Percentiles rank a stretch among this genome's conserved stretches.
phyloP scores from a whole-genome alignment of 2,797 vertebrate species.

The Sciurus carolinensis region DNA sequence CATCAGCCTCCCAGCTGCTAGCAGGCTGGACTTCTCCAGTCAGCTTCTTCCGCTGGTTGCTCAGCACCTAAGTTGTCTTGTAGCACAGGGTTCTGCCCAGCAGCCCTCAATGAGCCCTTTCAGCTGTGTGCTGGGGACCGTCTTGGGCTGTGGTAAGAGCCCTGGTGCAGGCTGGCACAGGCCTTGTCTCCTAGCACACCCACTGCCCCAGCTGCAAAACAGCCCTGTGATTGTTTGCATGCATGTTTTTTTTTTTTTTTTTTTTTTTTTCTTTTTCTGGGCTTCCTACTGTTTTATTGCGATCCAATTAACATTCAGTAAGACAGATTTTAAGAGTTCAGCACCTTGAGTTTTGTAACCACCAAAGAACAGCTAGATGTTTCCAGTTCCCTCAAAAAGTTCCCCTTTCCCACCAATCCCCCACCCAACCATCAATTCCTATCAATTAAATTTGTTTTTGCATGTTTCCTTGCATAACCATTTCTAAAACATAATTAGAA shows the following conservation, averaged over 20 bases:
- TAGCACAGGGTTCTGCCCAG: not conserved
- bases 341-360: not conserved
- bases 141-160: not conserved
- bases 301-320: not conserved
- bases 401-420: not conserved
- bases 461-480: not conserved
- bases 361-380: not conserved
- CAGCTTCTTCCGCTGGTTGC: not conserved
- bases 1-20: constrained; percentile 28
- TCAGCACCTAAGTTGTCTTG: not conserved
- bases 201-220: constrained; percentile 17
- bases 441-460: not conserved
- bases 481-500: constrained; percentile 71
- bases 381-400: not conserved
- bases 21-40: not conserved
- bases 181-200: not conserved
- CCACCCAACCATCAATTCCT: not conserved
- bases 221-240: constrained; percentile 18
- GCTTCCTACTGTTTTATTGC: not conserved
- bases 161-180: constrained; percentile 73
- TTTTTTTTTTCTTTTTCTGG: constrained; percentile 31
- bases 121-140: not conserved
- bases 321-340: not conserved
- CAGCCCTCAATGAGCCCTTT: constrained; percentile 39
- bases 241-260: constrained; percentile 48